phyloP scores from a whole-genome alignment of 2,113 vertebrate species.

The Macrotus californicus region DNA sequence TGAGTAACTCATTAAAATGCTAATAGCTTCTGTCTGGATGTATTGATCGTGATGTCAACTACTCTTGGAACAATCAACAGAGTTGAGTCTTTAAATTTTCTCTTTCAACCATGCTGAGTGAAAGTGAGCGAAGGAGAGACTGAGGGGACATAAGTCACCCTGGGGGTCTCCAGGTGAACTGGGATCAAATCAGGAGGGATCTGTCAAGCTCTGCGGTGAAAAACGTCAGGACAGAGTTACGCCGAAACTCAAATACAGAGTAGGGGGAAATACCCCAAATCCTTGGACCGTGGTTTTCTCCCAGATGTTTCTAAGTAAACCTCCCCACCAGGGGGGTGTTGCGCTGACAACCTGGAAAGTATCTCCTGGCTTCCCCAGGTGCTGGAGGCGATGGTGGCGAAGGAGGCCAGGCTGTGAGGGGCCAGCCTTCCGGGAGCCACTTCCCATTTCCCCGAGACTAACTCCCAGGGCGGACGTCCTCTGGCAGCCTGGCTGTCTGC shows the following conservation, averaged over 20 bases:
- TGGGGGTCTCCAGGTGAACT: not conserved
- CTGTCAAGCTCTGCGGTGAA: not conserved
- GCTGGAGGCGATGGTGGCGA: not conserved
- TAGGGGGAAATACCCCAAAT: not conserved
- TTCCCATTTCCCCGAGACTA: not conserved
- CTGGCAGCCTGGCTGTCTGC: not conserved
- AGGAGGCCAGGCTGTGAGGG: not conserved
- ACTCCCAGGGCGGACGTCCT: accelerated
- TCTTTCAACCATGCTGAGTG: slow-evolving; percentile 60
- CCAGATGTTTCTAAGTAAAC: not conserved
- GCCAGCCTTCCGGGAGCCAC: too few relatives aligned
- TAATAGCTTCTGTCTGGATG: slow-evolving; percentile 81
- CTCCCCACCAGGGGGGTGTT: not conserved
- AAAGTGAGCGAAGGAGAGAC: slow-evolving; percentile 63
- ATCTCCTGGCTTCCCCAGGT: not conserved
- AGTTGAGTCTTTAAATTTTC: slow-evolving; percentile 74
- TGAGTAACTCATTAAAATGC: slow-evolving; percentile 82
- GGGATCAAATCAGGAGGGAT: slow-evolving; percentile 14
- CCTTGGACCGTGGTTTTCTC: too few relatives aligned
- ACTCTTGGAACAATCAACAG: slow-evolving; percentile 76
- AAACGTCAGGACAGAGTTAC: not conserved
- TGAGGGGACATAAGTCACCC: slow-evolving; percentile 59
- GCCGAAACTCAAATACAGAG: not conserved
- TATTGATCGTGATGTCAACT: slow-evolving; percentile 84
- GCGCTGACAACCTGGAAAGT: not conserved